Conservation (phyloP, 2,113 vertebrate species). For the Dasyprocta punctata region DNA sequence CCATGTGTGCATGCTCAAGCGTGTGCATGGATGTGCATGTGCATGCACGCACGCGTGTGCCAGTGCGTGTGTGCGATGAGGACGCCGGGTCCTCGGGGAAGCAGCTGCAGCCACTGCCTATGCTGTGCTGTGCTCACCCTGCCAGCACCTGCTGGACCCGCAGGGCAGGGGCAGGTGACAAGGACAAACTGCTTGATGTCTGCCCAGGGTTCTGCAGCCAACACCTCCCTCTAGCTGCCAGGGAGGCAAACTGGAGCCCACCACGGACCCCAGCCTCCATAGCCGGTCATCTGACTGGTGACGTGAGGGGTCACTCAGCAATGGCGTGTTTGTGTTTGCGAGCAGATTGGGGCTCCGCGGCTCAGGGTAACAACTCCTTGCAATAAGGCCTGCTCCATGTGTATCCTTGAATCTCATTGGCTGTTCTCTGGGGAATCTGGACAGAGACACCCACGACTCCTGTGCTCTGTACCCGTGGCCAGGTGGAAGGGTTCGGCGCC, state of each 20-base stretch:
- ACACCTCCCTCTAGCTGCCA: neutral
- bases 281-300: rapidly evolving
- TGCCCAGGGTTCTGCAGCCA: rapidly evolving
- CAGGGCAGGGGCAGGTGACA: rapidly evolving
- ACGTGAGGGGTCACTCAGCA: neutral
- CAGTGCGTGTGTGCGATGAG: rapidly evolving
- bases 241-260: neutral
- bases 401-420: neutral
- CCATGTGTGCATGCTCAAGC: neutral
- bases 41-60: neutral
- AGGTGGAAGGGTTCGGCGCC: neutral
- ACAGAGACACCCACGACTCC: neutral
- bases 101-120: too few relatives aligned
- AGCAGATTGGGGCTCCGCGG: neutral
- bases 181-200: neutral
- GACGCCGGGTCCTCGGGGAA: neutral
- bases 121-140: rapidly evolving
- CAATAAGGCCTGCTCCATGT: neutral
- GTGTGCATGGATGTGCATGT: neutral
- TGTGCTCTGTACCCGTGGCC: neutral
- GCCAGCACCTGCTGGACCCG: neutral
- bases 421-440: neutral
- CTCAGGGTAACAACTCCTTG: neutral
- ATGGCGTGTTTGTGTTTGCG: neutral
- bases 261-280: neutral